phyloP scores from a whole-genome alignment of 2,797 vertebrate species.

The Poeciliopsis turneri region DNA sequence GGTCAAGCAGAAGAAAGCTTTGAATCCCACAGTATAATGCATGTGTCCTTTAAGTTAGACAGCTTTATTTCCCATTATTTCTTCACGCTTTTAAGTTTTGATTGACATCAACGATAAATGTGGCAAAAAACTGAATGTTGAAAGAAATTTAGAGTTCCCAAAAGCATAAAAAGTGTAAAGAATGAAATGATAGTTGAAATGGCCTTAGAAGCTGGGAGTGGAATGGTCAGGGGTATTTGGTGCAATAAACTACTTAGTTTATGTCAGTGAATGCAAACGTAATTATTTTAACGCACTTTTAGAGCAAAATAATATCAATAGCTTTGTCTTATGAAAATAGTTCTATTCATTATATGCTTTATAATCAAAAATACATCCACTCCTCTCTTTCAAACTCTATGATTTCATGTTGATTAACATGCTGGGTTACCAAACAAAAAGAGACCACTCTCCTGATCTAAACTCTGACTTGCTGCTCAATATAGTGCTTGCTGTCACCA shows the following conservation, averaged over 20 bases:
- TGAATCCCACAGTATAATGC: slow-evolving; percentile 45
- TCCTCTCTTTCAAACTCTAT: background rate
- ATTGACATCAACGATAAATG: slow-evolving; percentile 21
- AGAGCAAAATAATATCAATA: slow-evolving; percentile 49
- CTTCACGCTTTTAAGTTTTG: background rate
- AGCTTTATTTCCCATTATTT: slow-evolving; percentile 30
- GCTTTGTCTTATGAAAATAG: slow-evolving; percentile 48
- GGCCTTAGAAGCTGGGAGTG: slow-evolving; percentile 62
- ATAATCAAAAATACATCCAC: slow-evolving; percentile 4
- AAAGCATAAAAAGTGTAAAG: slow-evolving; percentile 25
- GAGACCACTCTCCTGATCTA: background rate
- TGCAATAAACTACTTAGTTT: slow-evolving; percentile 48
- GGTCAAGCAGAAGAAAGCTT: slow-evolving; percentile 27
- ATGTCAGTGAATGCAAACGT: slow-evolving; percentile 45
- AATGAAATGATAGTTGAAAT: slow-evolving; percentile 45
- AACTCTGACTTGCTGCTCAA: slow-evolving; percentile 32
- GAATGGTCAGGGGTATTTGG: slow-evolving; percentile 17
- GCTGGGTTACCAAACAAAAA: slow-evolving; percentile 13
- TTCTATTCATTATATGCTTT: slow-evolving; percentile 54
- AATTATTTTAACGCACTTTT: slow-evolving; percentile 64
- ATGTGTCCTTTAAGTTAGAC: slow-evolving; percentile 54
- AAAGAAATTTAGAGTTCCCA: slow-evolving; percentile 14
- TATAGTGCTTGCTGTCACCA: slow-evolving; percentile 21
- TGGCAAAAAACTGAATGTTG: slow-evolving; percentile 53
- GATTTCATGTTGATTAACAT: slow-evolving; percentile 15